Base-by-base conservation (phyloP, 1,140 invertebrate species). In the Dendrolimus punctatus region DNA sequence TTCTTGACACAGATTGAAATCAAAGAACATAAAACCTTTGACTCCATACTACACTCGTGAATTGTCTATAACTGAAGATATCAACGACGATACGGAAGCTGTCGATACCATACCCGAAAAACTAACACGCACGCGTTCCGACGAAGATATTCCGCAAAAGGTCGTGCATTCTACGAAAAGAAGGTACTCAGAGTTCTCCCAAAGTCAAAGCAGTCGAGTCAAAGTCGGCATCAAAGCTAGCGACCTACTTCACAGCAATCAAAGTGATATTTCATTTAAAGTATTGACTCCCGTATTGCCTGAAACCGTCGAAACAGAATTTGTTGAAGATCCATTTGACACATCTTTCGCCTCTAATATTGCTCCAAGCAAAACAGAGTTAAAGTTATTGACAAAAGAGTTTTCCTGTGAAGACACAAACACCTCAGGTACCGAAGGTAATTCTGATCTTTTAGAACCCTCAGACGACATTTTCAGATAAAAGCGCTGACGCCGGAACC, bases 21-120 rank as follows among this genome's bases (percentile, higher is more conserved):
- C 55, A 40, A 87, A 86, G 51, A 91, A 92, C 39, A 46, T 39
- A 6, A 85, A 94, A 68, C 94, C 94, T 3, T 68, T 95, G 49
- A 95, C 94, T n/a, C 94, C 95, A 0, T 95, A 94, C 62, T 93
- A 94, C 68, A 89, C 90, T 5, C 80, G 91, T 4, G 89, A 90
- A 65, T 77, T 89, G 23, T 91, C 90, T 1, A 87, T 90, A 5
- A 80, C 86, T 40, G 88, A 88, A 66, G 86, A 90, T 53, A 63
- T 81, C 41, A 85, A 81, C 39, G 81, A 85, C 41, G 83, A 87
- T 47, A 71, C 84, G 8, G 89, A 90, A 51, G 50, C 64, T 23
- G 80, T 85, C 45, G 78, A 90, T 40, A 90, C 91, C 83, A 88
- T 91, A 5, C 90, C 91, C 55, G 90, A 73, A 57, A 50, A 40